Percentiles rank a stretch among this genome's conserved stretches.
Evolutionary conservation across 2,797 vertebrate genomes (phyloP).

Genomic region (Sebastes vulpes): DNA sequence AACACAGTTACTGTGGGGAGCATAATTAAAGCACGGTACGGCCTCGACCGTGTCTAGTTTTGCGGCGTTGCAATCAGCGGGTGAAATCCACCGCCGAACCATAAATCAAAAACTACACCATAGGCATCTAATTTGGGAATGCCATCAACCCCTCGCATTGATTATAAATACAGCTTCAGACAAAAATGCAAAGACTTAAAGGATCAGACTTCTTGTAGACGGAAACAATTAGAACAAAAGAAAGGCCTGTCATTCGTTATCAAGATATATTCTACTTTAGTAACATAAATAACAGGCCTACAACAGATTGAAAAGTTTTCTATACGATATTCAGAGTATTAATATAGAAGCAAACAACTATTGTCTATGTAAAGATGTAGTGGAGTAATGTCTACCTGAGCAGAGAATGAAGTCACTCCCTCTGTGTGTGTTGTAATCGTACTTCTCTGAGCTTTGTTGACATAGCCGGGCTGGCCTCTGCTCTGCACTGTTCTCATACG

Average conservation of each 20-base stretch:
- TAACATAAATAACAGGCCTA: neutral
- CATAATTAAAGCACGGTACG: neutral
- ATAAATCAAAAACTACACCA: neutral
- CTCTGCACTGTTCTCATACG: no score
- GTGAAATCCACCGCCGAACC: neutral
- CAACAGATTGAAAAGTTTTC: no score
- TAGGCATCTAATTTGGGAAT: neutral
- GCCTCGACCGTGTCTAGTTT: neutral
- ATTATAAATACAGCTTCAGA: neutral
- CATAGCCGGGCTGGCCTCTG: no score
- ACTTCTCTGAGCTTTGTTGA: no score
- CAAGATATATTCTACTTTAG: neutral
- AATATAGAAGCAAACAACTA: no score
- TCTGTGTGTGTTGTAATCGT: no score
- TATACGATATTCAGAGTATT: no score
- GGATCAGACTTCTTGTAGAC: neutral
- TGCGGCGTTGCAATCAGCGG: neutral
- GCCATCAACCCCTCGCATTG: neutral
- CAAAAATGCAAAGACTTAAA: neutral
- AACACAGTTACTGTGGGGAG: neutral
- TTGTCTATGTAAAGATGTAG: no score
- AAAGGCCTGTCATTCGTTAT: neutral
- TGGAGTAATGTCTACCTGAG: no score
- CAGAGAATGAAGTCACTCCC: no score
- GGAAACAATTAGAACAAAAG: neutral